Conservation (phyloP, 2,113 vertebrate genomes). For the Pavo muticus region DNA sequence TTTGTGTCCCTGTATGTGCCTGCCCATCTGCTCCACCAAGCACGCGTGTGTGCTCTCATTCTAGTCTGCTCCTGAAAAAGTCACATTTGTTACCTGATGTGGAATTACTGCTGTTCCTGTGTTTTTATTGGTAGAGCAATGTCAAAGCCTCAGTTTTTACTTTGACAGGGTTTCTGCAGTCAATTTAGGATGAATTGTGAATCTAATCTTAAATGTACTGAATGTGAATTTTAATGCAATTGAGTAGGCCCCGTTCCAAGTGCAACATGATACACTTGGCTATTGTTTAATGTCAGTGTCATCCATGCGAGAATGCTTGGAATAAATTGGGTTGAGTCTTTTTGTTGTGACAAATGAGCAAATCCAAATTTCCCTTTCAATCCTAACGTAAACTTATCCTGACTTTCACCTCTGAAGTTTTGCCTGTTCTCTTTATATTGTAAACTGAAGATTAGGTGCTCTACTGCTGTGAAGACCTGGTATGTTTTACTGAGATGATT, state of each 20-base stretch:
- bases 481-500: not conserved
- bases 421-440: not conserved
- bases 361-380: not conserved
- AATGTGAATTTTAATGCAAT: not conserved
- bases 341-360: not conserved
- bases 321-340: not conserved
- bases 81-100: not conserved
- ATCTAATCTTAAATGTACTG: not conserved
- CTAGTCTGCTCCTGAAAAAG: not conserved
- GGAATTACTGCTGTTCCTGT: not conserved
- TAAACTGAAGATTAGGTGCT: not conserved
- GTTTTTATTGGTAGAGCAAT: not conserved
- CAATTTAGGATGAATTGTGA: not conserved
- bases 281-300: not conserved
- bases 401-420: not conserved
- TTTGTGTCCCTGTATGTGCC: not conserved
- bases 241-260: not conserved
- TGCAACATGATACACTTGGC: not conserved
- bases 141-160: not conserved
- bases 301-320: not conserved
- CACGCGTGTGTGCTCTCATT: rapidly evolving
- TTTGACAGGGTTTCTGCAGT: not conserved
- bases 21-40: not conserved
- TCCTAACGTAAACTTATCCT: not conserved
- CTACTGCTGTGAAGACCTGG: not conserved